Evolutionary conservation across 2,797 vertebrate species (phyloP), one percentile per base, ranked within the genome.

Genomic region (Megalops cyprinoides): DNA sequence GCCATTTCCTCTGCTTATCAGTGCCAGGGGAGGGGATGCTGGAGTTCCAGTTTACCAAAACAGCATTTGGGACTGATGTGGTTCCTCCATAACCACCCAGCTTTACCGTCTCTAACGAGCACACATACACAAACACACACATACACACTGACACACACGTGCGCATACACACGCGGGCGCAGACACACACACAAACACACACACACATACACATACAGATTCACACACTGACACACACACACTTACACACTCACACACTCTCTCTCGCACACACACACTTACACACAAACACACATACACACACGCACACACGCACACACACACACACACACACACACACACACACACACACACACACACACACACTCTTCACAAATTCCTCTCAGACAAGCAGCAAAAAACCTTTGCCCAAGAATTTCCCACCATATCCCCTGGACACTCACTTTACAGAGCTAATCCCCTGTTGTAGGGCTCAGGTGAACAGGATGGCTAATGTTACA

Each of bases 401-500:
- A 34, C 42, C 39, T 31, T 48, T n/a, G 18, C 37, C 25, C 15
- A 6, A 34, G 5, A 25, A 55, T 31, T 55, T 55, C 55, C 56
- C 69, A 73, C 20, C 39, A n/a, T 37, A 31, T 28, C 18, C 18
- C 53, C 55, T 25, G 1, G 48, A 12, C 56, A 60, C 77, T 34
- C n/a, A 8, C 18, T 23, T 62, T 25, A 46, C 56, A 42, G 5
- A 8, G 12, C n/a, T 74, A 74, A 74, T 74, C 73, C 73, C 25
- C 42, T 25, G 73, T 74, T 28, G 48, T 28, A 48, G 28, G 73
- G 73, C 46, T 74, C 46, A 51, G 46, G 73, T 74, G 44, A 31
- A 74, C 46, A 15, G 73, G 44, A 14, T 12, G 73, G 73, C 44
- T 74, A 28, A 49, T 15, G 73, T 74, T 74, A 74, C 73, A 12